Evolutionary conservation across 2,888 invertebrate species (phyloP), one percentile per base, ranked within the genome.

Genomic region (Caenorhabditis panamensis): DNA sequence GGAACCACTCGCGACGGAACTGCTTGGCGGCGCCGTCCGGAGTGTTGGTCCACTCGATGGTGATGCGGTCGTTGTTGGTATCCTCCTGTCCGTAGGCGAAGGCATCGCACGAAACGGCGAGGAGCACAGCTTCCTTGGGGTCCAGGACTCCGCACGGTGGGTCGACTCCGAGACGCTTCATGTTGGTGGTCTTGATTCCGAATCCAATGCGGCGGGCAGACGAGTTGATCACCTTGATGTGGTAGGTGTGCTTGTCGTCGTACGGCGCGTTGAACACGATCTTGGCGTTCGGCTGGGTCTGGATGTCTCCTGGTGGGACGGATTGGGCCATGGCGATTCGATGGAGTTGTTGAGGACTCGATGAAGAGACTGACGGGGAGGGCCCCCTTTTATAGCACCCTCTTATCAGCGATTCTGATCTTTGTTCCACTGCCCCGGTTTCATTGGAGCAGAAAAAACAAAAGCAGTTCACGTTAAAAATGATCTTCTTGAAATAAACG

Each of bases 171-270:
- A 89, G 84, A 64, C 88, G 82, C 80, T 83, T 84, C 85, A 87
- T 84, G 82, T 88, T 88, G 82, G 86, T 88, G 44, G 88, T 88
- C 86, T 88, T 88, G 85, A 88, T 82, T 58, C 87, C 88, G 82
- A 83, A 88, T 49, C 87, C 87, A 83, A 88, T 88, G 54, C 88
- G 86, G 20, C 76, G 76, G 26, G 76, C 76, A 22, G 76, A 87
- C 69, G 82, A 66, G 75, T 84, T 56, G 84, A 86, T 69, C 72
- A 86, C 76, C 69, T 84, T 62, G 82, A 84, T 69, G 81, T 84
- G 82, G 82, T 86, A 67, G 63, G 87, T 87, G 86, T 87, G 87
- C 82, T 87, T 87, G 83, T 87, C 85, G 78, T 87, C 87, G 82
- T 87, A 87, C 66, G 87, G 87, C 16, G 87, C 86, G 77, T 87